Evolutionary conservation across 2,888 invertebrate genomes (phyloP).

Genomic region (Ctenicera cuprea): DNA sequence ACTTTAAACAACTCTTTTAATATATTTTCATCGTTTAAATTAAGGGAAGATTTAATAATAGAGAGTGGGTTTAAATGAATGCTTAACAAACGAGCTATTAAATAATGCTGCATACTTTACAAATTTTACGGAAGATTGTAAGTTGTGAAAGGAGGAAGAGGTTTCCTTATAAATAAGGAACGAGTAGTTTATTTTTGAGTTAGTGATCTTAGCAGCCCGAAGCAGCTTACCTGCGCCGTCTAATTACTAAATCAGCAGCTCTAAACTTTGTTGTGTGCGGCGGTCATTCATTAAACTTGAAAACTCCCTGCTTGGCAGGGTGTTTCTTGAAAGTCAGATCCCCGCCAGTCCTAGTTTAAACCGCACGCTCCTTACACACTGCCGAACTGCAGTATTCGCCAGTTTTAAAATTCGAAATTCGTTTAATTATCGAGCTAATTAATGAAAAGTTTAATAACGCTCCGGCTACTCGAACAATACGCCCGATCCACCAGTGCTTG

Average conservation of each 20-base stretch:
- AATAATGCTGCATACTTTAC: slow-evolving; percentile 52
- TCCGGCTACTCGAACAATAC: slow-evolving; percentile 58
- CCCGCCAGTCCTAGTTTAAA: slow-evolving; percentile 54
- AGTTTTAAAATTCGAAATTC: slow-evolving; percentile 63
- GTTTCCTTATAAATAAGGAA: slow-evolving; percentile 53
- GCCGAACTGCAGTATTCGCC: slow-evolving; percentile 53
- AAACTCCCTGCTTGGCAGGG: slow-evolving; percentile 62
- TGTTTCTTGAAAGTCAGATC: slow-evolving; percentile 53
- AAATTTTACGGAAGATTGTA: slow-evolving; percentile 50
- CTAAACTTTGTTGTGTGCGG: slow-evolving; percentile 69
- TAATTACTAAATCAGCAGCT: slow-evolving; percentile 72
- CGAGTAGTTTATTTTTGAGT: slow-evolving; percentile 58
- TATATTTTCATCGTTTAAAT: slow-evolving; percentile 5
- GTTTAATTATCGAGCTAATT: slow-evolving; percentile 64
- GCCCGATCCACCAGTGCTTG: slow-evolving; percentile 57
- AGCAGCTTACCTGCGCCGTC: slow-evolving; percentile 67
- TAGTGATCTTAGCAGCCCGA: slow-evolving; percentile 57
- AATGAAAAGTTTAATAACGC: slow-evolving; percentile 57
- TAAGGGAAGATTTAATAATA: slow-evolving; percentile 31
- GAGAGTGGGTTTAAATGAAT: slow-evolving; percentile 36
- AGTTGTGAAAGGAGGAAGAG: slow-evolving; percentile 52
- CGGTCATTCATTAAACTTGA: slow-evolving; percentile 72
- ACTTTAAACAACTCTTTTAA: neutral
- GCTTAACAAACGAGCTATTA: slow-evolving; percentile 49
- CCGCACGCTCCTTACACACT: slow-evolving; percentile 52